Evolutionary conservation across 2,113 vertebrate genomes (phyloP).

Genomic region (Chlamydotis undulata): DNA sequence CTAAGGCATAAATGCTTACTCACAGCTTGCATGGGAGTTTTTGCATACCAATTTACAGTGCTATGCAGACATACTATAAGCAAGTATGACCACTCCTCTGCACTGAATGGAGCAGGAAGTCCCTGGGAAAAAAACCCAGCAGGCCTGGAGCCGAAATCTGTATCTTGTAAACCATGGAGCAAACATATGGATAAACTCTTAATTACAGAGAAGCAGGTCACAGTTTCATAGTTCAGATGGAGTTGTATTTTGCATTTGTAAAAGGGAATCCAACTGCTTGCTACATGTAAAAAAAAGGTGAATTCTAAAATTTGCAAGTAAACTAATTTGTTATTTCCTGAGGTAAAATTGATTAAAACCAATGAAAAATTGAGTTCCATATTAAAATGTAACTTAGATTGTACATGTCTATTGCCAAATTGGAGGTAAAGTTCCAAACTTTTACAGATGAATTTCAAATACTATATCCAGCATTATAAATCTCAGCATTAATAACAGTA

Average conservation of each 20-base stretch:
- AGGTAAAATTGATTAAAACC: background rate
- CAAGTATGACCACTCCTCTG: background rate
- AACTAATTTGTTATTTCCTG: background rate
- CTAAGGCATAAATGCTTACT: background rate
- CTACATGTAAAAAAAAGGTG: background rate
- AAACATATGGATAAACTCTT: background rate
- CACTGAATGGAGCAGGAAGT: background rate
- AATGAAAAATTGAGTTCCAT: background rate
- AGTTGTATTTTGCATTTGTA: background rate
- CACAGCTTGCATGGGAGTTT: background rate
- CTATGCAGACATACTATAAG: background rate
- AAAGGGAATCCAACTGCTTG: background rate
- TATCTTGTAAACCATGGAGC: background rate
- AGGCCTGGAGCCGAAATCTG: background rate
- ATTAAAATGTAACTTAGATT: background rate
- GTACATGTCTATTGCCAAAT: background rate
- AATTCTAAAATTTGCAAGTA: background rate
- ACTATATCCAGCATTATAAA: background rate
- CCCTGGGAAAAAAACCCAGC: background rate
- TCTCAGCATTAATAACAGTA: background rate
- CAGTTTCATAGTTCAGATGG: background rate
- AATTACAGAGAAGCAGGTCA: background rate
- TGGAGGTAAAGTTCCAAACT: background rate
- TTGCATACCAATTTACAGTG: background rate
- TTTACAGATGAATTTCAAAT: background rate